Percentiles rank a stretch among this genome's conserved stretches.
These are phyloP conservation scores for Berghia stephanieae DNA, from an alignment of 1,140 invertebrate genomes.

Conservation along the genomic window DNA sequence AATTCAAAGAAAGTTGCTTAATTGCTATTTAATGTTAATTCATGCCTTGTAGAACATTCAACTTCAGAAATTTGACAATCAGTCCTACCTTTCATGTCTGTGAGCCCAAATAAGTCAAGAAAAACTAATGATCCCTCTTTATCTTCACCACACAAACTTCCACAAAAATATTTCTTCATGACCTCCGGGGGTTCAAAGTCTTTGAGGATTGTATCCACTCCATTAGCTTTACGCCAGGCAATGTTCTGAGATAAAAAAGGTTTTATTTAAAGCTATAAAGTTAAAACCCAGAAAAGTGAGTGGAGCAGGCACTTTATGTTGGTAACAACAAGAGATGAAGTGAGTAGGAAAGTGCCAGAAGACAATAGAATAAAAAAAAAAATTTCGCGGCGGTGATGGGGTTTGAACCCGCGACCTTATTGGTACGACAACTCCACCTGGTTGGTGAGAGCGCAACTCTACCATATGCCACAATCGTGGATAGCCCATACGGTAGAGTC, in stretches of 20 bases:
- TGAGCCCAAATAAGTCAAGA: conserved; percentile 61
- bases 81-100: conserved; percentile 62
- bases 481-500: too few species aligned
- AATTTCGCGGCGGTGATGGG: neutral
- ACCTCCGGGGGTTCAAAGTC: conserved; percentile 79
- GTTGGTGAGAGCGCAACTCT: too few species aligned
- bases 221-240: conserved; percentile 81
- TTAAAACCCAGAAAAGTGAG: neutral
- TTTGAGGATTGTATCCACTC: conserved; percentile 75
- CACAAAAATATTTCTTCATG: conserved; percentile 78
- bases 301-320: neutral
- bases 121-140: conserved; percentile 82
- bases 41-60: too few species aligned
- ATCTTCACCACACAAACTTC: conserved; percentile 80
- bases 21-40: too few species aligned
- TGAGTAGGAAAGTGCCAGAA: too few species aligned
- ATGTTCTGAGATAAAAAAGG: conserved; percentile 73
- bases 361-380: neutral
- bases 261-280: neutral
- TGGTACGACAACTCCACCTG: too few species aligned
- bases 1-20: too few species aligned
- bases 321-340: neutral
- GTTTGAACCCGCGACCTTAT: neutral
- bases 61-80: too few species aligned
- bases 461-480: too few species aligned